Conservation (phyloP, 2,888 invertebrate genomes). For the Drosophila meridionalis region DNA sequence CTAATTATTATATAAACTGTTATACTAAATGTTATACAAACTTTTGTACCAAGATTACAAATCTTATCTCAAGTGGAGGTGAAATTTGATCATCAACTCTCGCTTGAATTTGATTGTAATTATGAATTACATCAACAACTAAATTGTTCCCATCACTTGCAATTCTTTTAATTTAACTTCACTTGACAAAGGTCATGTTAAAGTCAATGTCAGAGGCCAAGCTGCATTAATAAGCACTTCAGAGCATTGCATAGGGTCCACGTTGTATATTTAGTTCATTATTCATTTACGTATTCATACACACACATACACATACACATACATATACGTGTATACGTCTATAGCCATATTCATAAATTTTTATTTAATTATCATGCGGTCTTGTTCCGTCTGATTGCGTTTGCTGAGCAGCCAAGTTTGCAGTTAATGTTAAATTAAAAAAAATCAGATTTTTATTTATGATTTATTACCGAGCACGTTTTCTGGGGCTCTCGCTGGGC, state of each 20-base stretch:
- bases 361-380: conserved; percentile 56
- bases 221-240: conserved; percentile 47
- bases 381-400: conserved; percentile 54
- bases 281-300: conserved; percentile 19
- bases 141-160: conserved; percentile 41
- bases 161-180: conserved; percentile 39
- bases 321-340: background rate
- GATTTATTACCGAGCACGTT: conserved; percentile 64
- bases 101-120: conserved; percentile 46
- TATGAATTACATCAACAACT: conserved; percentile 40
- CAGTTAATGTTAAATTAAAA: conserved; percentile 41
- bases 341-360: conserved; percentile 38
- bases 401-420: conserved; percentile 34
- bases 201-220: conserved; percentile 66
- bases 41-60: too few relatives aligned
- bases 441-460: conserved; percentile 38
- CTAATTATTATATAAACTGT: background rate
- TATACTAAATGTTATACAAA: background rate
- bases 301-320: background rate
- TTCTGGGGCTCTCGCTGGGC: conserved; percentile 15
- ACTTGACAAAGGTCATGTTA: conserved; percentile 62
- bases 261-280: conserved; percentile 23
- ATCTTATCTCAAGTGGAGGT: background rate
- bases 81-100: conserved; percentile 12
- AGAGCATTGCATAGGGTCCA: conserved; percentile 27